These are phyloP conservation scores for Acipenser oxyrinchus DNA, from an alignment of 2,797 vertebrate species.

Conservation along the genomic window DNA sequence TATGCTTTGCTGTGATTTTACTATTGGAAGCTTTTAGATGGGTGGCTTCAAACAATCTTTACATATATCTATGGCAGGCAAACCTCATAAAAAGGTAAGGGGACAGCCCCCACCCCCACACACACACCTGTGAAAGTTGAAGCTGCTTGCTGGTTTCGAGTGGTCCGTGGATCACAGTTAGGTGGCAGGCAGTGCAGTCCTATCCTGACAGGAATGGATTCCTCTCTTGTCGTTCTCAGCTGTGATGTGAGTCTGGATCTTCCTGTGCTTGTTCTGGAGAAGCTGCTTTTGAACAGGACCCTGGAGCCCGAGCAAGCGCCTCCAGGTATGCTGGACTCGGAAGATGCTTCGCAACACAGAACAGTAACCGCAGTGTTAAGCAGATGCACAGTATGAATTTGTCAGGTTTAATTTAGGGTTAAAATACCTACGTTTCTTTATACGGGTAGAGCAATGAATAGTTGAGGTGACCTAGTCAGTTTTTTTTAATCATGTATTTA, in stretches of 20 bases:
- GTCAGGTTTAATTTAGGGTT: not conserved
- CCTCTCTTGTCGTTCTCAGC: constrained; percentile 28
- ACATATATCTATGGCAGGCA: not conserved
- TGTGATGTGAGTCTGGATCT: constrained; percentile 47
- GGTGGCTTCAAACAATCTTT: too few relatives aligned
- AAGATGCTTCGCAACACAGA: not conserved
- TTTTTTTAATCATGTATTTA: too few relatives aligned
- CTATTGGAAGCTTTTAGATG: too few relatives aligned
- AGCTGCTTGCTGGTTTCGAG: too few relatives aligned
- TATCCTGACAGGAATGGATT: not conserved
- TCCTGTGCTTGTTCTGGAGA: constrained; percentile 51
- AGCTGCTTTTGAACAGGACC: constrained; percentile 48
- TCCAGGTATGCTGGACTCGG: constrained; percentile 48
- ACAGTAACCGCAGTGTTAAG: not conserved
- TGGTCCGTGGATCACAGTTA: not conserved
- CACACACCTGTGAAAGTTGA: too few relatives aligned
- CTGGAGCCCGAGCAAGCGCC: constrained; percentile 47
- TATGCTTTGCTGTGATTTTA: too few relatives aligned
- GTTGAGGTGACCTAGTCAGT: too few relatives aligned
- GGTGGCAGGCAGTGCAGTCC: not conserved
- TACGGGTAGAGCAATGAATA: too few relatives aligned
- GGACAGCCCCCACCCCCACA: not conserved
- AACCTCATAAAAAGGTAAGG: constrained; percentile 2
- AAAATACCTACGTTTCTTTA: not conserved
- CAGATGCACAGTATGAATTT: not conserved